Conservation (phyloP, 1,140 invertebrate species). For the Camponotus floridanus region DNA sequence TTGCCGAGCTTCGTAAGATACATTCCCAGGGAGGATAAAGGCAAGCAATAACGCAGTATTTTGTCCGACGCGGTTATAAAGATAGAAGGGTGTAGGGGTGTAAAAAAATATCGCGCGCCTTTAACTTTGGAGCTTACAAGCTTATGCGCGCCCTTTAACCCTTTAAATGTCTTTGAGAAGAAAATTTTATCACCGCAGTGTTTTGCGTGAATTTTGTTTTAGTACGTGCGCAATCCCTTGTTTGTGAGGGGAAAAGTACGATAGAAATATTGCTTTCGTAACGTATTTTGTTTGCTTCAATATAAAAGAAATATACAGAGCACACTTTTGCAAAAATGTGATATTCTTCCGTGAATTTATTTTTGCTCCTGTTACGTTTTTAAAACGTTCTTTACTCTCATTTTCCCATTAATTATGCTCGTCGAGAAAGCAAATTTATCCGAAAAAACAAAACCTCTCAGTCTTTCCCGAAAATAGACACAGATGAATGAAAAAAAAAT, state of each 20-base stretch:
- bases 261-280: conserved; percentile 41
- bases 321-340: neutral
- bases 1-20: conserved; percentile 19
- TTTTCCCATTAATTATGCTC: neutral
- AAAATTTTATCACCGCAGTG: conserved; percentile 29
- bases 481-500: neutral
- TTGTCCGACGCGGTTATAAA: neutral
- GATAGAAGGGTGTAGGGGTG: neutral
- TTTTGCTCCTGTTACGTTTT: neutral
- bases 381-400: neutral
- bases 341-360: too few relatives aligned
- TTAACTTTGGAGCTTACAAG: neutral
- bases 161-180: neutral
- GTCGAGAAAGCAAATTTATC: neutral
- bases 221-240: conserved; percentile 32
- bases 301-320: neutral
- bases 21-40: conserved; percentile 2
- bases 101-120: neutral
- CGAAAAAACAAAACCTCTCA: neutral
- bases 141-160: too few relatives aligned
- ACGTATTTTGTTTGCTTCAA: conserved; percentile 25
- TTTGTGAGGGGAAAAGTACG: neutral
- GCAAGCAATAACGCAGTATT: conserved; percentile 25
- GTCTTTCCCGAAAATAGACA: neutral
- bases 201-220: conserved; percentile 1